Evolutionary conservation across 2,797 vertebrate species (phyloP).

Genomic region (Silurus lanzhouensis): DNA sequence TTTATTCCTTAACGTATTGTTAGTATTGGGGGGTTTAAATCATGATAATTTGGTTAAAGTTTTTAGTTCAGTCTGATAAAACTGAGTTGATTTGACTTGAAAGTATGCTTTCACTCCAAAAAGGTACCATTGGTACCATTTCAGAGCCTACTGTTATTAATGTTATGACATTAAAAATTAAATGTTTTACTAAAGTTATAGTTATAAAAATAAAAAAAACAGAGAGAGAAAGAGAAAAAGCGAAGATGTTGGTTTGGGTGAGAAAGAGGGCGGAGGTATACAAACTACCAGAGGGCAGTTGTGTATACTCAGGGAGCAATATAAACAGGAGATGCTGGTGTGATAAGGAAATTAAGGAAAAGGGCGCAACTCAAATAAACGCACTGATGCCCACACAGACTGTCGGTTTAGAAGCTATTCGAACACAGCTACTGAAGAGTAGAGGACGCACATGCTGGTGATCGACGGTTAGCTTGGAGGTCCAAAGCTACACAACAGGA

Average conservation of each 20-base stretch:
- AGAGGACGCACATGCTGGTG: conserved; percentile 16
- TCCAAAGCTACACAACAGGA: background rate
- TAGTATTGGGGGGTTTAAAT: background rate
- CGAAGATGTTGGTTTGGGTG: conserved; percentile 8
- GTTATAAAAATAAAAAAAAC: conserved; percentile 2
- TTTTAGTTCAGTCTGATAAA: background rate
- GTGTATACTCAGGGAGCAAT: conserved; percentile 67
- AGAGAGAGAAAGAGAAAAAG: conserved; percentile 2
- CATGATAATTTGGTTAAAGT: background rate
- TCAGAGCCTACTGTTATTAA: background rate
- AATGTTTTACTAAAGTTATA: background rate
- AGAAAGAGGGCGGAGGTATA: conserved; percentile 55
- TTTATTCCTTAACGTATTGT: background rate
- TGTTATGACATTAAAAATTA: background rate
- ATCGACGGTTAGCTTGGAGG: background rate
- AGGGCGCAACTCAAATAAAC: conserved; percentile 79
- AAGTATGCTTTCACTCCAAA: background rate
- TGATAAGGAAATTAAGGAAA: conserved; percentile 80
- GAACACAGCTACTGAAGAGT: conserved; percentile 37
- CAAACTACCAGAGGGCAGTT: conserved; percentile 61
- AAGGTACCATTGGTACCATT: background rate
- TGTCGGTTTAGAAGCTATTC: conserved; percentile 18
- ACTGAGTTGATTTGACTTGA: background rate
- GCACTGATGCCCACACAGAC: conserved; percentile 54
- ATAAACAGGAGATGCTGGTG: conserved; percentile 74